phyloP scores from a whole-genome alignment of 2,888 invertebrate species.

The Drosophila basisetae region DNA sequence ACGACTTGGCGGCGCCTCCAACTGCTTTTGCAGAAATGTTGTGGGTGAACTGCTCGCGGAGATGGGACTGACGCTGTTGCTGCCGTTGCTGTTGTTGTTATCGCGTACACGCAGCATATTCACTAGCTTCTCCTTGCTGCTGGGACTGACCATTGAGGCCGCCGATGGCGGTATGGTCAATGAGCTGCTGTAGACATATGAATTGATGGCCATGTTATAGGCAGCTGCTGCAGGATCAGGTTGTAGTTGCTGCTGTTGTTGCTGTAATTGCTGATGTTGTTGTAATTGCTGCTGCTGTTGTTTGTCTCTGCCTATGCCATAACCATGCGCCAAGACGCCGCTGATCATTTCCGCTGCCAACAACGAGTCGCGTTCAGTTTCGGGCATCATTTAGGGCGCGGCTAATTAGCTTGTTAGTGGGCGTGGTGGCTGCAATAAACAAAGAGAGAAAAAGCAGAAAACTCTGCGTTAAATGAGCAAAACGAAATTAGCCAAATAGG shows the following conservation, averaged over 20 bases:
- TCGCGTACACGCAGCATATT: constrained; percentile 74
- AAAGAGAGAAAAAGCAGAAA: constrained; percentile 16
- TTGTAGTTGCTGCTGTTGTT: constrained; percentile 54
- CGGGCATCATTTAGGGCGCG: constrained; percentile 84
- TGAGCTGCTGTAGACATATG: constrained; percentile 84
- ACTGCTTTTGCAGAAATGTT: constrained; percentile 79
- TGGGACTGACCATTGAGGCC: constrained; percentile 67
- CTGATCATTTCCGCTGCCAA: constrained; percentile 83
- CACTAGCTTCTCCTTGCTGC: constrained; percentile 76
- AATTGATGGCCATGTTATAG: constrained; percentile 78
- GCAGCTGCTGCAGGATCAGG: constrained; percentile 30
- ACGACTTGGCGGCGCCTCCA: constrained; percentile 70
- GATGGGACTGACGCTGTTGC: constrained; percentile 48
- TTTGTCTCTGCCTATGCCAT: constrained; percentile 74
- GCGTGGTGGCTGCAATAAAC: constrained; percentile 54
- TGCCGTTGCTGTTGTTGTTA: constrained; percentile 50
- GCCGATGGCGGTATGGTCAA: constrained; percentile 80
- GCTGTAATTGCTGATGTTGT: constrained; percentile 43
- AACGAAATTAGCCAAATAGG: constrained; percentile 62
- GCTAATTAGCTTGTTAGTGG: constrained; percentile 49
- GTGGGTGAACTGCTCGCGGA: constrained; percentile 68
- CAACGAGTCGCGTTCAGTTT: constrained; percentile 84
- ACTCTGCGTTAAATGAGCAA: constrained; percentile 31
- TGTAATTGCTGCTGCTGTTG: constrained; percentile 50
- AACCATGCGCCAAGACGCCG: constrained; percentile 80